Evolutionary conservation across 2,797 vertebrate species (phyloP), one percentile per base, ranked within the genome.

Genomic region (Echiichthys vipera): DNA sequence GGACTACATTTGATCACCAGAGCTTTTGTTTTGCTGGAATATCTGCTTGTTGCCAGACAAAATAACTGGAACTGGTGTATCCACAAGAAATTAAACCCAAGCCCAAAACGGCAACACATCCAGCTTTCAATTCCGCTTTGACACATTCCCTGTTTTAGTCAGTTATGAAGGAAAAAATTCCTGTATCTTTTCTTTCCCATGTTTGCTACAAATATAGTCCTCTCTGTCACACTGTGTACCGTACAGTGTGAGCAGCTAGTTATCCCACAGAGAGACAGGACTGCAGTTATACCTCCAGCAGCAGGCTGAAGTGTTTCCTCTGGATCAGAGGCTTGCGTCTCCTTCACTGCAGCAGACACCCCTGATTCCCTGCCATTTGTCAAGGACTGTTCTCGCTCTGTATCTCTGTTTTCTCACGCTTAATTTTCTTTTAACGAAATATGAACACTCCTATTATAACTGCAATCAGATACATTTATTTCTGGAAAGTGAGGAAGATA

Each of bases 241-340:
- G 7, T 46, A 42, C 54, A 59, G 68, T 66, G 74, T 39, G 67
- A 73, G 74, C 51, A 49, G 61, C 0, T 36, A 12, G 79, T 77
- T 66, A 72, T 83, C 66, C 79, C 61, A 46, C 45, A 58, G 71
- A 74, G 84, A 87, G 84, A 64, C 34, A 50, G 68, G 79, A 67
- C 77, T 80, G 85, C 86, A 74, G 81, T 80, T 68, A 83, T 81
- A 87, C 57, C 88, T 84, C 76, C 75, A 54, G 78, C 81, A 85
- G 81, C 69, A 78, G 80, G 43, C 59, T 62, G 61, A 68, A 71
- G 61, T 51, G 46, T 79, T 84, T 87, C 84, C 79, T 85, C 58
- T 74, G 86, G 73, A 77, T 87, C 81, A 70, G 68, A 83, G 72
- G 71, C 59, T 55, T 57, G 71, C 76, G 77, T 71, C 72, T 77